Conservation (phyloP, 1,140 invertebrate genomes). For the Drosophila kurseongensis region DNA sequence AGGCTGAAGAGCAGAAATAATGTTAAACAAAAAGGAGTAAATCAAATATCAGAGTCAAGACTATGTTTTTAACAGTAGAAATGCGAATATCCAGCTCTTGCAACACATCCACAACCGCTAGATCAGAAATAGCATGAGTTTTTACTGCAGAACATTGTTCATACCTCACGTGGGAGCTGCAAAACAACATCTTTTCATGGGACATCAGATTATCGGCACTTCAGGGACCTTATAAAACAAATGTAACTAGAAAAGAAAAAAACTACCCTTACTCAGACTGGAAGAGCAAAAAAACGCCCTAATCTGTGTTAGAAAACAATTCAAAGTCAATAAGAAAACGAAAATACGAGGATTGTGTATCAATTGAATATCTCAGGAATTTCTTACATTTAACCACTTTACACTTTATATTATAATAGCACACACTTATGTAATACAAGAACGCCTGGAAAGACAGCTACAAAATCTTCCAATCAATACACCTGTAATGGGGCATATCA, state of each 20-base stretch:
- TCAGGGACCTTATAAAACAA: background rate
- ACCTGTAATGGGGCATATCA: conserved; percentile 30
- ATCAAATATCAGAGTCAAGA: conserved; percentile 3
- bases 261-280: conserved; percentile 9
- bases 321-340: conserved; percentile 7
- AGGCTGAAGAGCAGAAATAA: conserved; percentile 30
- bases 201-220: background rate
- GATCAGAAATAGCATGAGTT: conserved; percentile 35
- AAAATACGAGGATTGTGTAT: conserved; percentile 49
- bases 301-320: conserved; percentile 14
- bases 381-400: conserved; percentile 59
- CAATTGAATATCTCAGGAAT: conserved; percentile 82
- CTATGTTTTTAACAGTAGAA: conserved; percentile 9
- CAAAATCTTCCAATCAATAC: conserved; percentile 11
- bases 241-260: conserved; percentile 7
- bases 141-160: conserved; percentile 16
- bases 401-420: conserved; percentile 20
- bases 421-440: conserved; percentile 19
- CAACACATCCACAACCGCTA: background rate
- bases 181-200: conserved; percentile 3
- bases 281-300: background rate
- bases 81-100: conserved; percentile 3
- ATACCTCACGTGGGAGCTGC: background rate
- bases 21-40: conserved; percentile 29
- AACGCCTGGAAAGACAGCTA: conserved; percentile 1